phyloP scores from a whole-genome alignment of 2,888 invertebrate species.

The Gerris lacustris region DNA sequence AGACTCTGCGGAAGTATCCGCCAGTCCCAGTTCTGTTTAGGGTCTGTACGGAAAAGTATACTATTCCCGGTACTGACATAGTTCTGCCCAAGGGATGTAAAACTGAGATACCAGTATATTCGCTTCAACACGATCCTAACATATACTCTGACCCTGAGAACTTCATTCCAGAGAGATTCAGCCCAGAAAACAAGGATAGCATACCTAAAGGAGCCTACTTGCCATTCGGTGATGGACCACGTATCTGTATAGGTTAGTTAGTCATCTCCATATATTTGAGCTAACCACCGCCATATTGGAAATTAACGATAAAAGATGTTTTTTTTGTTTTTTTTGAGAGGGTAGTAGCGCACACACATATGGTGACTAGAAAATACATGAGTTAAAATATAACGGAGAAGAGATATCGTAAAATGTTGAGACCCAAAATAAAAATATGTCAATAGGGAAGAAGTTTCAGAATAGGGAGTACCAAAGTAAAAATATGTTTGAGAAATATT shows the following conservation, averaged over 20 bases:
- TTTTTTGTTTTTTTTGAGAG: too few relatives aligned
- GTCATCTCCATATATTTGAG: too few relatives aligned
- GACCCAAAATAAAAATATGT: too few relatives aligned
- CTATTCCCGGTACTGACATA: conserved; percentile 25
- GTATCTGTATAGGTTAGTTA: conserved; percentile 25
- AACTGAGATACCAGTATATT: conserved; percentile 18
- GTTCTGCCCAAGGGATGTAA: conserved; percentile 18
- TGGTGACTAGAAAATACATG: too few relatives aligned
- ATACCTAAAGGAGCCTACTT: conserved; percentile 22
- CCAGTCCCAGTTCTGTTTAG: conserved; percentile 22
- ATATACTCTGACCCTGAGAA: conserved; percentile 22
- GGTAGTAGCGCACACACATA: too few relatives aligned
- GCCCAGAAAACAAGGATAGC: conserved; percentile 13
- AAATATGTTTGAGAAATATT: too few relatives aligned
- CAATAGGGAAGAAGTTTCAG: too few relatives aligned
- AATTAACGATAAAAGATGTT: too few relatives aligned
- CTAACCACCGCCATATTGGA: too few relatives aligned
- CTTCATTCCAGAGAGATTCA: conserved; percentile 25
- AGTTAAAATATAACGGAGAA: too few relatives aligned
- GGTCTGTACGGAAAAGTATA: conserved; percentile 27
- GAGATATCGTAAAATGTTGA: too few relatives aligned
- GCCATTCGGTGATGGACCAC: conserved; percentile 27
- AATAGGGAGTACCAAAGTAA: too few relatives aligned
- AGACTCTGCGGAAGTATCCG: conserved; percentile 25
- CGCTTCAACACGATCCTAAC: conserved; percentile 23